Evolutionary conservation across 2,797 vertebrate species (phyloP).

Genomic region (Natrix natrix): DNA sequence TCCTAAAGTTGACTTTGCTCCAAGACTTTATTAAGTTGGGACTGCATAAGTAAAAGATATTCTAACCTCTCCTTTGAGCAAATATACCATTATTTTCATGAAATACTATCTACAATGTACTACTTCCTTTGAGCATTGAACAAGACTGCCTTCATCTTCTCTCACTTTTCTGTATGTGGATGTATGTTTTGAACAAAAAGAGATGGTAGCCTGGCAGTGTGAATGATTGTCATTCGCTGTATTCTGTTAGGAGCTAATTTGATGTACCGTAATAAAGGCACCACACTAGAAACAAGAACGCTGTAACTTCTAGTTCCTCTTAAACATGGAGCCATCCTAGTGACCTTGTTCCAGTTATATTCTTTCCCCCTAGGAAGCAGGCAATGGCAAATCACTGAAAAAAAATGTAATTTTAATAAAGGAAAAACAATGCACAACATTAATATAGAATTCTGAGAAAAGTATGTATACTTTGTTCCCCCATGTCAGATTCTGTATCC

Average conservation of each 20-base stretch:
- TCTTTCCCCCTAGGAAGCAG: background rate
- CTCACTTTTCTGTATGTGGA: background rate
- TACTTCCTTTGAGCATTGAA: background rate
- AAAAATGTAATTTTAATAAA: background rate
- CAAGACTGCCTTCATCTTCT: background rate
- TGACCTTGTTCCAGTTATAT: background rate
- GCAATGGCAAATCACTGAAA: background rate
- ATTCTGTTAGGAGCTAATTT: background rate
- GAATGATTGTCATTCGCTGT: background rate
- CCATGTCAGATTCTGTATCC: background rate
- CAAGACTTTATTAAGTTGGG: background rate
- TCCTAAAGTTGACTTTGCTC: background rate
- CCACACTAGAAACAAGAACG: background rate
- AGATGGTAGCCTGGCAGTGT: background rate
- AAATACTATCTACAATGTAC: background rate
- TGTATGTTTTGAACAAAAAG: background rate
- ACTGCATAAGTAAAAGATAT: background rate
- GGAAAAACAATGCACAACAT: background rate
- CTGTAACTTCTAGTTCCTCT: background rate
- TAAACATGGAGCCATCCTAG: too few species aligned
- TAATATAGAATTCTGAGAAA: background rate
- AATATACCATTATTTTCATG: background rate
- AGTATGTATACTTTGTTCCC: background rate
- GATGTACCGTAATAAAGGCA: background rate
- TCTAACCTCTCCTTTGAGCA: background rate